Percentiles rank a stretch among this genome's conserved stretches.
These are phyloP conservation scores for Doryteuthis pealeii DNA, from an alignment of 1,140 invertebrate genomes.

Conservation along the genomic window DNA sequence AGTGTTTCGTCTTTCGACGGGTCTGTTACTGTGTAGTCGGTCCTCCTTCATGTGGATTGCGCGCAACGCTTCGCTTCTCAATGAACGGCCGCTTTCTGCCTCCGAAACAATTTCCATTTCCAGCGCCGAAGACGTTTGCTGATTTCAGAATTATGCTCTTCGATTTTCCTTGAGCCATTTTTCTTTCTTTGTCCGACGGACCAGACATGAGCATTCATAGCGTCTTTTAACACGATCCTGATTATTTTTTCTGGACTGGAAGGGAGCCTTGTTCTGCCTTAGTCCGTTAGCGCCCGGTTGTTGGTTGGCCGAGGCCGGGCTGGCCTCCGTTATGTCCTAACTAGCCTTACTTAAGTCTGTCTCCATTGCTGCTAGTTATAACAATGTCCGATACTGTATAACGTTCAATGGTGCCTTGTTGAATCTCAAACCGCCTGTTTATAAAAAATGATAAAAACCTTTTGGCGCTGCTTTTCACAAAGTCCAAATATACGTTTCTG, in stretches of 20 bases:
- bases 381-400: constrained; percentile 20
- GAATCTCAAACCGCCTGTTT: constrained; percentile 47
- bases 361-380: constrained; percentile 14
- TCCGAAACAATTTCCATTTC: constrained; percentile 99
- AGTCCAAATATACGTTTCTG: constrained; percentile 38
- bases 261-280: constrained; percentile 19
- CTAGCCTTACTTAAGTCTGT: constrained; percentile 1
- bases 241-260: constrained; percentile 22
- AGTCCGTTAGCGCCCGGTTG: constrained; percentile 16
- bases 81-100: constrained; percentile 97
- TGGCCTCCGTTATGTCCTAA: neutral
- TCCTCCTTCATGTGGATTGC: constrained; percentile 99
- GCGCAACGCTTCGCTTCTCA: constrained; percentile 98
- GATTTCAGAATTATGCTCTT: constrained; percentile 99
- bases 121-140: constrained; percentile 95
- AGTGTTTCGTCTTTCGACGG: constrained; percentile 64
- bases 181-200: constrained; percentile 92
- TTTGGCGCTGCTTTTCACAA: constrained; percentile 19
- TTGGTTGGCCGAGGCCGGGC: neutral
- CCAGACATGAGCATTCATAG: constrained; percentile 99
- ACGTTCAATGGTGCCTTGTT: constrained; percentile 36
- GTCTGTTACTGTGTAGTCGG: constrained; percentile 97
- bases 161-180: constrained; percentile 99
- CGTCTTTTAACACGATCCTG: constrained; percentile 85
- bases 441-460: constrained; percentile 34